phyloP scores from a whole-genome alignment of 2,888 invertebrate species.

The Drosophila maculinotata region DNA sequence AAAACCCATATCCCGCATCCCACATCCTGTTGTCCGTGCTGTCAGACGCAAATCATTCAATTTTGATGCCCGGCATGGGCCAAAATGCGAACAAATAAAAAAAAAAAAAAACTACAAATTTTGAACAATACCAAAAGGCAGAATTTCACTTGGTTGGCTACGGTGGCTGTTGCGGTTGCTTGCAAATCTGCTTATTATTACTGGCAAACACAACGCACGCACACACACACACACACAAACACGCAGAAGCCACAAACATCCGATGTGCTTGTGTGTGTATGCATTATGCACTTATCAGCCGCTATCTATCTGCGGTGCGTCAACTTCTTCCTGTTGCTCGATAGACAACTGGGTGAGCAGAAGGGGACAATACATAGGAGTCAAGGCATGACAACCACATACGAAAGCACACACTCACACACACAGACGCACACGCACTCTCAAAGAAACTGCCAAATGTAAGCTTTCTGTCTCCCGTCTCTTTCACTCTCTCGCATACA shows the following conservation, averaged over 20 bases:
- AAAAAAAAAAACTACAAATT: no score
- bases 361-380: slow-evolving; percentile 7
- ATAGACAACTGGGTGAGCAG: slow-evolving; percentile 25
- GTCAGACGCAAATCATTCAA: slow-evolving; percentile 59
- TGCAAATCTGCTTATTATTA: slow-evolving; percentile 58
- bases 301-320: slow-evolving; percentile 70
- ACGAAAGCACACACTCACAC: slow-evolving; percentile 15
- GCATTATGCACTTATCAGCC: slow-evolving; percentile 73
- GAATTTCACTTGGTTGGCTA: slow-evolving; percentile 31
- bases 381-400: slow-evolving; percentile 20
- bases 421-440: slow-evolving; percentile 1
- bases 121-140: slow-evolving; percentile 44
- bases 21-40: slow-evolving; percentile 11
- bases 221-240: slow-evolving; percentile 19
- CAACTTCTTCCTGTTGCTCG: slow-evolving; percentile 64
- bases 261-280: slow-evolving; percentile 42
- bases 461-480: slow-evolving; percentile 7
- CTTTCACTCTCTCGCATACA: slow-evolving; percentile 10
- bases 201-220: slow-evolving; percentile 39
- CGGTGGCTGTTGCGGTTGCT: slow-evolving; percentile 45
- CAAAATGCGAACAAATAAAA: slow-evolving; percentile 21
- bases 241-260: slow-evolving; percentile 58
- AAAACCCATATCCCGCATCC: neutral
- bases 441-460: slow-evolving; percentile 9
- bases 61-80: slow-evolving; percentile 41